Percentiles rank a stretch among this genome's conserved stretches.
Conservation (phyloP, 2,888 invertebrate genomes). For the Cantharis rustica region DNA sequence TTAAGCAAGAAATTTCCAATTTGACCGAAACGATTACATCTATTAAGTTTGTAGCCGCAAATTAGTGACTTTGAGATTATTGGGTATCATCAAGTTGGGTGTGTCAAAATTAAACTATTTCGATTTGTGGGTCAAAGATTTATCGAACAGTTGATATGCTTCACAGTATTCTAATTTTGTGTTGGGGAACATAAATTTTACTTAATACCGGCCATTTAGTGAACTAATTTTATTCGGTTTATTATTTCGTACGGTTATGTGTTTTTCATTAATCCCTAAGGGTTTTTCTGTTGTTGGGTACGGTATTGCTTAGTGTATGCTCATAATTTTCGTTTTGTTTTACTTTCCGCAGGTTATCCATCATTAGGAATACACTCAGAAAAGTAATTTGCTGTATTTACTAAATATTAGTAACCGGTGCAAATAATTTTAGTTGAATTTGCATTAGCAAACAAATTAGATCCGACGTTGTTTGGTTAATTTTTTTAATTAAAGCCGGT, state of each 20-base stretch:
- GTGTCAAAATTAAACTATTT: conserved; percentile 3
- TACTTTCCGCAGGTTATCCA: neutral
- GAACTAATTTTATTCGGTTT: neutral
- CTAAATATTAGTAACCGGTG: neutral
- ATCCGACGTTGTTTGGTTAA: too few relatives aligned
- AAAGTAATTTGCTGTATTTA: neutral
- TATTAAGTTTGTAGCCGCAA: conserved; percentile 1
- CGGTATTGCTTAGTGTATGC: neutral
- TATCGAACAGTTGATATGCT: neutral
- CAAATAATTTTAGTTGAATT: neutral
- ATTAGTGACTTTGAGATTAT: neutral
- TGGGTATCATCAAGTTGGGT: neutral
- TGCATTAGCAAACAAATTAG: too few relatives aligned
- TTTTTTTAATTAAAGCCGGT: too few relatives aligned
- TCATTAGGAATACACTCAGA: neutral
- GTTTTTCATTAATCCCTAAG: neutral
- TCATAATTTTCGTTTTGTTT: neutral
- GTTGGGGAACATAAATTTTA: neutral
- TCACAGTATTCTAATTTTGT: neutral
- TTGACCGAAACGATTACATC: neutral
- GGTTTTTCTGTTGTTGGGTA: neutral
- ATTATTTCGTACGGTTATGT: neutral
- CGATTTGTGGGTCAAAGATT: neutral
- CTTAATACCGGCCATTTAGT: neutral
- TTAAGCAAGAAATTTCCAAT: neutral